Percentiles rank a stretch among this genome's conserved stretches.
These are phyloP conservation scores for Polydrusus pterygomalis DNA, from an alignment of 2,888 invertebrate species.

Conservation along the genomic window DNA sequence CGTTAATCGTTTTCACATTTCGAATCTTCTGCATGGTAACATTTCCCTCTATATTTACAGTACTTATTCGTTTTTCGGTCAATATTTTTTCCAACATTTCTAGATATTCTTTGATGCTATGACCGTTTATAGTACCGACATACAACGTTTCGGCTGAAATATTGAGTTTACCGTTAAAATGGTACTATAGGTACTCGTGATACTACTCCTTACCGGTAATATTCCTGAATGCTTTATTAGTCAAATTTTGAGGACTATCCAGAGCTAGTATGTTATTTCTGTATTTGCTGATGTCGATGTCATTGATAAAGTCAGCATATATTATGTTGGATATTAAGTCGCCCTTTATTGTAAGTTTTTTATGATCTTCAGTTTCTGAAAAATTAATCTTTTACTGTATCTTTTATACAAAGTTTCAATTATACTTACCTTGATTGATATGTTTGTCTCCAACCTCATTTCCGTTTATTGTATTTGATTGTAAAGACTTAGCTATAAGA, in stretches of 20 bases:
- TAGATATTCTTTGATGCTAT: conserved; percentile 60
- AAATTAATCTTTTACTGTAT: neutral
- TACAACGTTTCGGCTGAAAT: conserved; percentile 62
- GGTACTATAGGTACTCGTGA: neutral
- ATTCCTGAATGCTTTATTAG: conserved; percentile 59
- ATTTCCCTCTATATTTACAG: conserved; percentile 61
- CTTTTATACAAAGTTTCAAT: too few species aligned
- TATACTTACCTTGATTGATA: neutral
- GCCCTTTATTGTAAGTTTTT: conserved; percentile 60
- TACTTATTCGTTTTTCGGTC: conserved; percentile 56
- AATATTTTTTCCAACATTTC: conserved; percentile 59
- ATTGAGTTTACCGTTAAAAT: neutral
- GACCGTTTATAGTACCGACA: conserved; percentile 60
- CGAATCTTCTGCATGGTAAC: conserved; percentile 57
- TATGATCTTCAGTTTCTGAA: conserved; percentile 59
- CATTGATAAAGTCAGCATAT: conserved; percentile 58
- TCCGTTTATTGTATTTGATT: conserved; percentile 55
- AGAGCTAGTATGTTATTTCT: conserved; percentile 59
- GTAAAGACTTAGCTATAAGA: conserved; percentile 60
- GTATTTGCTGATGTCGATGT: conserved; percentile 58
- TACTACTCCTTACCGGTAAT: conserved; percentile 59
- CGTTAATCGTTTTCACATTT: conserved; percentile 61
- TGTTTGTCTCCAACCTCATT: conserved; percentile 34
- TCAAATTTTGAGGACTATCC: conserved; percentile 57
- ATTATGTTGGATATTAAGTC: conserved; percentile 56